Base-by-base conservation (phyloP, 2,113 vertebrate genomes). In the Chascanopsetta lugubris region DNA sequence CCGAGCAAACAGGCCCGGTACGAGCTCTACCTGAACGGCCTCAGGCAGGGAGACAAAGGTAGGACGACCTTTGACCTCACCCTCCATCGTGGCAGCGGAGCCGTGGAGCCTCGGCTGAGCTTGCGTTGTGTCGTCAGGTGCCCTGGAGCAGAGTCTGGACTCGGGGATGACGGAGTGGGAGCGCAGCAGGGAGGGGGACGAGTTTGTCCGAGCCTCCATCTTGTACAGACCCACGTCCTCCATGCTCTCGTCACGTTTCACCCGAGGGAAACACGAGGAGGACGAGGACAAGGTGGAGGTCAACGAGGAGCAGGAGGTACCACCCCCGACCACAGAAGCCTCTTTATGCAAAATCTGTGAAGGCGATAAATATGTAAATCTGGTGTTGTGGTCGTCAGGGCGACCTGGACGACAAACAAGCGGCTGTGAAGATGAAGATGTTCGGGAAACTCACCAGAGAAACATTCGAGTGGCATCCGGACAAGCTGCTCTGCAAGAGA, bases 361-460 rank as follows among this genome's bases (percentile, higher is more conserved):
- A 32, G 12, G 15, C 15, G 5, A 17, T 38, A 38, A 15, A 38
- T 15, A 5, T 38, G 12, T 38, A n/a, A n/a, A n/a, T 18, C 6
- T 15, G 29, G 1, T 22, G 10, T 26, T 18, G 3, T 51, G 38
- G 68, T 79, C 22, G 47, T 43, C 87, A 98, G 96, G 91, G 90
- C 22, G 93, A 96, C 17, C 11, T 89, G 10, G 85, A 87, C 29
- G 95, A 97, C 75, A 96, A 97, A 58, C 91, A 95, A 62, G 88
- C 92, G 0, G 97, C 97, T 3, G 95, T 96, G 32, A 94, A 92
- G 57, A 96, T 98, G 96, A 99, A 96, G 90, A 95, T 97, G 95
- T 99, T 99, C 62, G 97, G 97, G 30, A 93, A 93, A 47, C 91
- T 98, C 47, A 99, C 97, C 47, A 93, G 97, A 87, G 96, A 99